These are phyloP conservation scores for Drosophila atroscutellata DNA, from an alignment of 2,888 invertebrate genomes.

Conservation along the genomic window DNA sequence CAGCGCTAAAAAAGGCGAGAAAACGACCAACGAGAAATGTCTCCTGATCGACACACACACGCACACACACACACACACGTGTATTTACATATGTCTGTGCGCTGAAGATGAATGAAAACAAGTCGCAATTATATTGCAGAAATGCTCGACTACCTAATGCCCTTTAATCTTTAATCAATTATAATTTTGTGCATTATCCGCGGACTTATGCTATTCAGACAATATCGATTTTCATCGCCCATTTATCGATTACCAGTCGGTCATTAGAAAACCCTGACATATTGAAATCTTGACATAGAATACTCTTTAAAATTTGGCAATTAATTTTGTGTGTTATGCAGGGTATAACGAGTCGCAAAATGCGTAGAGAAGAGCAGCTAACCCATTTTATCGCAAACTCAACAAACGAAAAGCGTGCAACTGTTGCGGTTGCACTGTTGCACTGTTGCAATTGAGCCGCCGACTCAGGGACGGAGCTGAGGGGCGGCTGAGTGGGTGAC, in stretches of 20 bases:
- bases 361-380: conserved; percentile 35
- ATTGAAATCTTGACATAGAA: neutral
- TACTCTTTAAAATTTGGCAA: neutral
- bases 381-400: conserved; percentile 16
- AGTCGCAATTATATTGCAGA: neutral
- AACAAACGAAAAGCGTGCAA: conserved; percentile 25
- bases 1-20: conserved; percentile 60
- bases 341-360: conserved; percentile 39
- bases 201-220: too few relatives aligned
- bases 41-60: conserved; percentile 47
- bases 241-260: too few relatives aligned
- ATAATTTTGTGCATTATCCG: neutral
- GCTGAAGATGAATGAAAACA: conserved; percentile 57
- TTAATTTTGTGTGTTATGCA: neutral
- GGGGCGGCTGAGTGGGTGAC: conserved; percentile 19
- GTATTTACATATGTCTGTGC: conserved; percentile 17
- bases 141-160: conserved; percentile 4
- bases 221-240: too few relatives aligned
- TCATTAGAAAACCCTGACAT: too few relatives aligned
- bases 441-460: neutral
- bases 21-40: conserved; percentile 63
- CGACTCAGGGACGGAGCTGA: neutral
- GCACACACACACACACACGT: neutral
- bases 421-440: conserved; percentile 34
- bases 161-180: neutral